Evolutionary conservation across 2,113 vertebrate species (phyloP), one percentile per base, ranked within the genome.

Genomic region (Glareola pratincola): DNA sequence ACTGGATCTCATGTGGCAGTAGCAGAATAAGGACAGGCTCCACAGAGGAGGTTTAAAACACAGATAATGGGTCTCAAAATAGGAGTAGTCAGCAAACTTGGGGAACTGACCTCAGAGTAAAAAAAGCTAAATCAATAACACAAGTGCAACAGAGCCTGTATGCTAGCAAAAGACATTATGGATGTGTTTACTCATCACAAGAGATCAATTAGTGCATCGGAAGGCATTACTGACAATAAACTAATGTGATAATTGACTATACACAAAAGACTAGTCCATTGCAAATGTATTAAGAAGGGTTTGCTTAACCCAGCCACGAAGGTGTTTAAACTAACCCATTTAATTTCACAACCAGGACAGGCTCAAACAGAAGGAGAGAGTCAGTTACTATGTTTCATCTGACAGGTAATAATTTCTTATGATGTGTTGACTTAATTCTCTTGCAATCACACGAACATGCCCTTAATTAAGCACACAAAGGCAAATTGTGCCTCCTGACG

Each of bases 311-410:
- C 34, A 90, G 43, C 34, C 56, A 39, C 2, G 6, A 84, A 85
- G 84, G 77, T 90, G 39, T 91, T 95, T 63, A 79, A 94, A 90
- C 39, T 79, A 81, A 88, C 21, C 6, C 30, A 22, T 68, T 51
- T 91, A 75, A 94, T 96, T 96, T 95, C 95, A 96, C 69, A 97
- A 96, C 30, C 43, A 85, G 64, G 73, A 91, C 84, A 96, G 84
- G 93, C 84, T 94, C 60, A 36, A 96, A 91, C 93, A 96, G 89
- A 92, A 75, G 73, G 72, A 71, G 14, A 54, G 10, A 91, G 87
- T 94, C 90, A 82, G 73, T 87, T 95, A 95, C 76, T 68, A 20
- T 87, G 87, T 91, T 94, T 96, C 90, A 72, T 87, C 84, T 96
- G 96, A 92, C 89, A 96, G 89, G 91, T 91, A 91, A 82, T 91